phyloP scores from a whole-genome alignment of 2,888 invertebrate genomes.

The Yponomeuta cagnagella region DNA sequence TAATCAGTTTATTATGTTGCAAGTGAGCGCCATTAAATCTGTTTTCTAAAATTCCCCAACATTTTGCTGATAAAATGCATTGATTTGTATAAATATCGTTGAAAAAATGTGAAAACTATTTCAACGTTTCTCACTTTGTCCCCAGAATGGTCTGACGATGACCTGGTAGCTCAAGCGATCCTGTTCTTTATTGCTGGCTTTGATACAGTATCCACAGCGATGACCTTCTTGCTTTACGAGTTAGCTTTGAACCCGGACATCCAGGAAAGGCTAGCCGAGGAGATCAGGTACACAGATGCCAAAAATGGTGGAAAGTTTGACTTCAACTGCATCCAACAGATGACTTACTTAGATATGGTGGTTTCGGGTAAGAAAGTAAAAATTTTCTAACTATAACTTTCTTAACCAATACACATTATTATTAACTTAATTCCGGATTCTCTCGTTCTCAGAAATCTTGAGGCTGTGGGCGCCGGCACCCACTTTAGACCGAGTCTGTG shows the following conservation, averaged over 20 bases:
- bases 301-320: slow-evolving; percentile 56
- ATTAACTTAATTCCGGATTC: no score
- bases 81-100: no score
- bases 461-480: slow-evolving; percentile 53
- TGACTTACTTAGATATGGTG: slow-evolving; percentile 67
- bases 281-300: slow-evolving; percentile 37
- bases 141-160: slow-evolving; percentile 35
- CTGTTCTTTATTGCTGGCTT: slow-evolving; percentile 48
- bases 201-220: slow-evolving; percentile 39
- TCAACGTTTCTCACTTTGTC: not conserved
- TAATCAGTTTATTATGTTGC: no score
- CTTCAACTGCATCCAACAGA: slow-evolving; percentile 45
- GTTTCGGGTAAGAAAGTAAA: slow-evolving; percentile 38
- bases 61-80: no score
- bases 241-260: slow-evolving; percentile 43
- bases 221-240: slow-evolving; percentile 42
- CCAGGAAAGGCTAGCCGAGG: slow-evolving; percentile 28
- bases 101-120: not conserved
- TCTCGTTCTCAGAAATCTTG: slow-evolving; percentile 36
- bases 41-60: no score
- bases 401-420: not conserved
- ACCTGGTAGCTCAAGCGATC: slow-evolving; percentile 42
- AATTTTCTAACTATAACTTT: not conserved
- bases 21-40: no score
- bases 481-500: slow-evolving; percentile 54